phyloP scores from a whole-genome alignment of 1,140 invertebrate species.

The Limonius californicus region DNA sequence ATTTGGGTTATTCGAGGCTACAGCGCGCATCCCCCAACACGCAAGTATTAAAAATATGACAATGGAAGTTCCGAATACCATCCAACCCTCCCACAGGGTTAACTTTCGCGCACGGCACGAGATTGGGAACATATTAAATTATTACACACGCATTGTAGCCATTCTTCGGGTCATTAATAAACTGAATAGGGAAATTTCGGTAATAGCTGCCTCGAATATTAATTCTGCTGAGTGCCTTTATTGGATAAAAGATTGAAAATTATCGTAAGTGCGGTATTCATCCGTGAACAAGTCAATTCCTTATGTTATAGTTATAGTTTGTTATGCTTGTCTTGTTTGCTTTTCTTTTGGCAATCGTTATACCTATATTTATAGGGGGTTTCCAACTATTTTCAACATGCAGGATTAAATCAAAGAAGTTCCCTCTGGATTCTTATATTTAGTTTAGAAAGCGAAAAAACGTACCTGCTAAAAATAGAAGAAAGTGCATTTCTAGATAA shows the following conservation, averaged over 20 bases:
- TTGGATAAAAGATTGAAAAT: neutral
- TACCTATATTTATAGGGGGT: too few species aligned
- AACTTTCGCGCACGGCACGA: conserved; percentile 5
- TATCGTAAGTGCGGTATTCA: neutral
- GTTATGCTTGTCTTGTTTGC: too few species aligned
- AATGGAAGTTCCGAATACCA: conserved; percentile 5
- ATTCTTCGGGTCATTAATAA: conserved; percentile 7
- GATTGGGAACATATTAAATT: conserved; percentile 14
- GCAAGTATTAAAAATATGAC: neutral
- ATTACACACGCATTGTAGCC: conserved; percentile 9
- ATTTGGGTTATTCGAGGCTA: neutral
- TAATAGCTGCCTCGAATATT: neutral
- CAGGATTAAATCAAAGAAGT: too few species aligned
- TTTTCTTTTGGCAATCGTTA: too few species aligned
- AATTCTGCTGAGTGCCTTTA: neutral
- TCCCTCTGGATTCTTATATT: too few species aligned
- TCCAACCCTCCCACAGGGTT: conserved; percentile 4
- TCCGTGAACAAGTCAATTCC: neutral
- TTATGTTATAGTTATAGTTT: too few species aligned
- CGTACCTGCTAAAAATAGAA: too few species aligned
- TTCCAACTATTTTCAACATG: too few species aligned
- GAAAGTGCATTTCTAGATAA: too few species aligned
- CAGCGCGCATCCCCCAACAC: neutral
- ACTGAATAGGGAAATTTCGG: conserved; percentile 3
- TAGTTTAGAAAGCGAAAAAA: too few species aligned